A percentile compares a stretch with the other conserved stretches of the same genome.
Conservation (phyloP, 2,113 vertebrate genomes). For the Tachuris rubrigastra region DNA sequence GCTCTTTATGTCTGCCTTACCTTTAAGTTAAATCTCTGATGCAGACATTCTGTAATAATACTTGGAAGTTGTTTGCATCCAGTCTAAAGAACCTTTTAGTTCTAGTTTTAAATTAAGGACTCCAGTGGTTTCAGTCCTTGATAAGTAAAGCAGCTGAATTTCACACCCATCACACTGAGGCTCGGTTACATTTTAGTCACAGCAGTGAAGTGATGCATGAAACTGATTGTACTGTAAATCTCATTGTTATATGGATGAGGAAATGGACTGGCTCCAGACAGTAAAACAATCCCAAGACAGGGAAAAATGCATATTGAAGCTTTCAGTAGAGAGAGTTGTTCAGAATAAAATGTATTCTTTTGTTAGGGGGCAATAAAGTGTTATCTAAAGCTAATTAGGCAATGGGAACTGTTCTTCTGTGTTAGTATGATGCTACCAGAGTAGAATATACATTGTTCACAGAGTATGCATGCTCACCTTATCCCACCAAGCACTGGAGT, state of each 20-base stretch:
- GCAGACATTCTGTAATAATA: neutral
- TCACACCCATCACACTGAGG: conserved; percentile 22
- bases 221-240: conserved; percentile 39
- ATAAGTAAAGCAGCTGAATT: conserved; percentile 46
- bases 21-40: conserved; percentile 23
- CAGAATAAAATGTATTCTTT: neutral
- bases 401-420: neutral
- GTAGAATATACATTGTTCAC: neutral
- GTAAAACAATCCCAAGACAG: neutral
- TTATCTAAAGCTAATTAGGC: neutral
- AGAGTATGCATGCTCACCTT: neutral
- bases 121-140: conserved; percentile 27
- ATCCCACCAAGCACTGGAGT: neutral
- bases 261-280: neutral
- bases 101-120: conserved; percentile 54
- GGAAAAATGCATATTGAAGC: neutral
- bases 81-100: conserved; percentile 42
- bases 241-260: conserved; percentile 4
- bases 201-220: conserved; percentile 38
- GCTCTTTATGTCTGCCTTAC: neutral
- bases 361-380: neutral
- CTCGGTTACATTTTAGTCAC: conserved; percentile 31
- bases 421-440: neutral
- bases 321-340: neutral
- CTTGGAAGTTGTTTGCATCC: conserved; percentile 43